phyloP scores from a whole-genome alignment of 1,140 invertebrate species.

The Caenorhabditis brenneri region DNA sequence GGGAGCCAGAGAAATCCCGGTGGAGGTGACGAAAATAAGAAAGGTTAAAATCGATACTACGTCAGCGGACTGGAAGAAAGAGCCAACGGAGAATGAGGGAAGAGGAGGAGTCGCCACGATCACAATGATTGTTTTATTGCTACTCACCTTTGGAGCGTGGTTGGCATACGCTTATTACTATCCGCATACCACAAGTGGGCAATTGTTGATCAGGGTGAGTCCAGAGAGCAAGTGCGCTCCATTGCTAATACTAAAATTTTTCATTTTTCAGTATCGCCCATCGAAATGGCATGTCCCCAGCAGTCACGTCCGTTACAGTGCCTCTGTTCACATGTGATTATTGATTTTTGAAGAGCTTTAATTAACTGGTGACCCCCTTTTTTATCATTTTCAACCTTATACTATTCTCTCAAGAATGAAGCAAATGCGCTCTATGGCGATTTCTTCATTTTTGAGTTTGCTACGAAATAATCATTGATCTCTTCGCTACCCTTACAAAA shows the following conservation, averaged over 20 bases:
- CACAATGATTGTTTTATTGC: conserved; percentile 77
- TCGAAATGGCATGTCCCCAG: conserved; percentile 84
- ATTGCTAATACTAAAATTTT: too few species aligned
- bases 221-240: background rate
- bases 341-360: background rate
- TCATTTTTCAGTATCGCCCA: conserved; percentile 83
- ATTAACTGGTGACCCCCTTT: background rate
- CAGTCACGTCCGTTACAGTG: conserved; percentile 67
- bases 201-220: conserved; percentile 90
- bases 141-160: conserved; percentile 78
- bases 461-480: too few species aligned
- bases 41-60: background rate
- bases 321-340: conserved; percentile 67
- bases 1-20: background rate
- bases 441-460: too few species aligned
- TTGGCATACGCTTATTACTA: conserved; percentile 90
- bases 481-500: too few species aligned
- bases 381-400: too few species aligned
- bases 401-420: too few species aligned
- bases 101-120: conserved; percentile 76
- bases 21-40: too few species aligned
- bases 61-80: background rate
- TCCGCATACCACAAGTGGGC: conserved; percentile 90
- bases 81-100: background rate
- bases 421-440: too few species aligned